Evolutionary conservation across 2,113 vertebrate genomes (phyloP), one percentile per base, ranked within the genome.

Genomic region (Odocoileus hemionus): DNA sequence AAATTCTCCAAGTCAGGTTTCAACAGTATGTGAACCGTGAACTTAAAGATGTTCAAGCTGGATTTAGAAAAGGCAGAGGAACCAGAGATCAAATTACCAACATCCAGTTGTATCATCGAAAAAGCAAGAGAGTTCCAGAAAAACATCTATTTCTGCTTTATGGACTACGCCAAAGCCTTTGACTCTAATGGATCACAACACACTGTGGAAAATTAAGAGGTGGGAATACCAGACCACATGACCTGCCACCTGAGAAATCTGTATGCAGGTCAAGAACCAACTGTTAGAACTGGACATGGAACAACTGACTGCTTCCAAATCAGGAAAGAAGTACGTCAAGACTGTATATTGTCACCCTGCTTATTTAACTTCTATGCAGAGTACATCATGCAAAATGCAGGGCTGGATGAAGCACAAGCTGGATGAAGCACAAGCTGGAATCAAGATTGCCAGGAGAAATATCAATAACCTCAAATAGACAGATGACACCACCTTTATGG

Each of bases 61-160:
- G 17, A 2, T 70, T 70, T 70, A 70, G n/a, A 70, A 70, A 70
- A 70, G 9, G 9, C 64, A 36, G 17, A 67, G 17, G 33, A 21
- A 67, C 33, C 33, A 21, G 64, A 70, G 64, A 36, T 19, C n/a
- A 70, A 70, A 70, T 11, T 70, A 10, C 64, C 64, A 70, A 36
- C 17, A 11, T 36, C 33, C 0, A 0, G 8, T 21, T 36, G 17
- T 21, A n/a, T 70, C 64, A 70, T 36, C 9, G 0, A 36, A 70
- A 70, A 70, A 70, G 64, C 9, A 36, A 36, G 64, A 19, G 33
- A 67, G 33, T 67, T 21, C 33, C 19, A 67, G 64, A 67, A 67
- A 36, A 67, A 36, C 33, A 67, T 67, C 33, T 67, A 67, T 36
- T 67, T 67, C 33, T 36, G 33, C 17, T 70, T 70, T 36, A 70